These are phyloP conservation scores for Balaeniceps rex DNA, from an alignment of 2,113 vertebrate species.

Conservation along the genomic window DNA sequence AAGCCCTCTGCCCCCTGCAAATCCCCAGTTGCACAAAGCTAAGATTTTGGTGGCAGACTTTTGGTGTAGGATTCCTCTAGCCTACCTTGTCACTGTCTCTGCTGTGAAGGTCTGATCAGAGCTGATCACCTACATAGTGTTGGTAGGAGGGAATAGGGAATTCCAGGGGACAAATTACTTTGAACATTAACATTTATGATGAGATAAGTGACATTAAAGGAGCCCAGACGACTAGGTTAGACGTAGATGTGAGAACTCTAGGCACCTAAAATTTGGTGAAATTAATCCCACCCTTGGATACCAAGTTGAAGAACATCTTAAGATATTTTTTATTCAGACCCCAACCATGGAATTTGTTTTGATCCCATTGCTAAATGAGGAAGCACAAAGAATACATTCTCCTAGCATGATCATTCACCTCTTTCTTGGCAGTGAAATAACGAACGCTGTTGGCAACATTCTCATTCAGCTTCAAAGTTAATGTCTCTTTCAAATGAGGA, in stretches of 20 bases:
- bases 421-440: slow-evolving; percentile 18
- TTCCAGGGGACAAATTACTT: not conserved
- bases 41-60: not conserved
- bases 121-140: not conserved
- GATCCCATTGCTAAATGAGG: slow-evolving; percentile 12
- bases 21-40: not conserved
- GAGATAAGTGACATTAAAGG: not conserved
- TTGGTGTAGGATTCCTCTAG: not conserved
- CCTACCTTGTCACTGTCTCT: not conserved
- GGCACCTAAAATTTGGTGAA: not conserved
- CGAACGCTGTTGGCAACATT: not conserved
- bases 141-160: not conserved
- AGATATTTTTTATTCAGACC: not conserved
- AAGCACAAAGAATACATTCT: not conserved
- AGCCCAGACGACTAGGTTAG: not conserved
- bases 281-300: not conserved
- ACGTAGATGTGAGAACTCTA: not conserved
- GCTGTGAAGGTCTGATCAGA: not conserved
- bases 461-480: slow-evolving; percentile 29
- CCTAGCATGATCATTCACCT: slow-evolving; percentile 4
- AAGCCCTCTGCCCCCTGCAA: not conserved
- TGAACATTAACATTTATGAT: not conserved
- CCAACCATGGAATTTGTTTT: not conserved
- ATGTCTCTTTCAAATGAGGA: slow-evolving; percentile 13
- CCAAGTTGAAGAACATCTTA: not conserved